Evolutionary conservation across 2,113 vertebrate genomes (phyloP).

Genomic region (Perca flavescens): DNA sequence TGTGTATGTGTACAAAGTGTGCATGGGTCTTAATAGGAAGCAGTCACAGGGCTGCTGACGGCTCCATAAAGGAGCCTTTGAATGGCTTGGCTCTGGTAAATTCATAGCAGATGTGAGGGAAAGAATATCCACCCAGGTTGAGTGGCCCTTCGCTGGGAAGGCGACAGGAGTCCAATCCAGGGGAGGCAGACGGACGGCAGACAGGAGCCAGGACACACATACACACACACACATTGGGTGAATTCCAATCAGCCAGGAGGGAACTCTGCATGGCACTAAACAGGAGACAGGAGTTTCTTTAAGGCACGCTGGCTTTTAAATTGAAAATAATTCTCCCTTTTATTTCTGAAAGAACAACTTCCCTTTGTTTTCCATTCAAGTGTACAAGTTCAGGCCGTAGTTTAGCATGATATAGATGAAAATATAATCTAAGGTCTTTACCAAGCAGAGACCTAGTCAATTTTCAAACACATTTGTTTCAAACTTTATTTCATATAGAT

Average conservation of each 20-base stretch:
- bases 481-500: too few species aligned
- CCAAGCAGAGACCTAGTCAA: background rate
- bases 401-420: background rate
- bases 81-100: conserved; percentile 82
- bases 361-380: conserved; percentile 53
- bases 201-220: conserved; percentile 66
- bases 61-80: conserved; percentile 86
- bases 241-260: conserved; percentile 64
- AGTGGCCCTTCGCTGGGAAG: conserved; percentile 78
- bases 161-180: conserved; percentile 80
- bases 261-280: conserved; percentile 49
- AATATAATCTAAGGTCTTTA: background rate
- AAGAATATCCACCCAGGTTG: conserved; percentile 85
- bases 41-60: conserved; percentile 78
- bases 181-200: conserved; percentile 76
- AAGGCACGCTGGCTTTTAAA: conserved; percentile 48
- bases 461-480: too few species aligned
- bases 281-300: conserved; percentile 49
- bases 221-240: conserved; percentile 54
- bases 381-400: conserved; percentile 35
- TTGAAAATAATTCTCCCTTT: conserved; percentile 55
- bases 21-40: conserved; percentile 78
- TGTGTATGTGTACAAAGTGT: conserved; percentile 55
- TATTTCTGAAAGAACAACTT: conserved; percentile 41
- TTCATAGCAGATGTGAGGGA: conserved; percentile 86